Conservation (phyloP, 1,140 invertebrate genomes). For the Lepidurus arcticus region DNA sequence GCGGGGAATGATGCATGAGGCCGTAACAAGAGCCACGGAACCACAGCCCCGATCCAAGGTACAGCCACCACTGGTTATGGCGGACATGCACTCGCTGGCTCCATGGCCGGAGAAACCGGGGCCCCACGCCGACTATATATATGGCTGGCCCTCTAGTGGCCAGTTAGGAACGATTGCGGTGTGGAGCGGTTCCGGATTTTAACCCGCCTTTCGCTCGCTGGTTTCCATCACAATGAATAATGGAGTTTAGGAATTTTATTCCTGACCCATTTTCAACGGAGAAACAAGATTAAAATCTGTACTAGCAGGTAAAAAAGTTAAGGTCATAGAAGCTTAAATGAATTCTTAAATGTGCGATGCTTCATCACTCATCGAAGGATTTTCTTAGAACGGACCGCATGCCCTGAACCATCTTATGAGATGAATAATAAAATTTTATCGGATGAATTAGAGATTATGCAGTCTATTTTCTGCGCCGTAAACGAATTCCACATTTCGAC, state of each 20-base stretch:
- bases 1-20: slow-evolving; percentile 54
- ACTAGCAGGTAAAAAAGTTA: background rate
- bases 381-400: background rate
- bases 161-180: background rate
- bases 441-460: slow-evolving; percentile 28
- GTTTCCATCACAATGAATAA: background rate
- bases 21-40: slow-evolving; percentile 45
- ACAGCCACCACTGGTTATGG: slow-evolving; percentile 46
- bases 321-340: too few species aligned
- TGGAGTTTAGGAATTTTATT: too few species aligned
- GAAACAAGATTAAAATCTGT: background rate
- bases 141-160: background rate
- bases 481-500: slow-evolving; percentile 14
- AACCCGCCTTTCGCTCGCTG: background rate
- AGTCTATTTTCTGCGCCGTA: slow-evolving; percentile 25
- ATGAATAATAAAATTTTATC: background rate
- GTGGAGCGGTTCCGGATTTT: background rate
- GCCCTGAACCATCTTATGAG: background rate
- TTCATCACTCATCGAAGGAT: too few species aligned
- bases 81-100: slow-evolving; percentile 44
- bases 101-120: slow-evolving; percentile 6
- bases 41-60: slow-evolving; percentile 44
- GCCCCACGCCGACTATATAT: slow-evolving; percentile 22
- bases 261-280: too few species aligned
- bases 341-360: too few species aligned